Evolutionary conservation across 2,113 vertebrate species (phyloP).

Genomic region (Lophura nycthemera): DNA sequence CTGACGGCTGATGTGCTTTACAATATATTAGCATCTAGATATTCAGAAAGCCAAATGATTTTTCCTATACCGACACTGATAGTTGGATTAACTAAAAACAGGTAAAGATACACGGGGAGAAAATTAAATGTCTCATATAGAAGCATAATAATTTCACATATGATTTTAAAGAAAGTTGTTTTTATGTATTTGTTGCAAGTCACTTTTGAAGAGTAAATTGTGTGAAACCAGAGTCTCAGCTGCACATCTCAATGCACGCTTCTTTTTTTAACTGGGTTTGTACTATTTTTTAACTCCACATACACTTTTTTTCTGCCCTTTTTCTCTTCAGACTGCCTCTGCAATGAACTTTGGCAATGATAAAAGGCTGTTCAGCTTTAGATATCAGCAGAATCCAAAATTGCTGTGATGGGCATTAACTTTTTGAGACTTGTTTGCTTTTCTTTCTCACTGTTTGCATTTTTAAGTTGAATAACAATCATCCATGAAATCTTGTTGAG

Average conservation of each 20-base stretch:
- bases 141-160: neutral
- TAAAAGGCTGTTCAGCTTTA: neutral
- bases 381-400: neutral
- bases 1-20: neutral
- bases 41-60: conserved; percentile 1
- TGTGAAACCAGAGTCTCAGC: neutral
- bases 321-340: neutral
- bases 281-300: neutral
- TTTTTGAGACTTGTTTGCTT: neutral
- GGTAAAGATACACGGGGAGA: neutral
- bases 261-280: neutral
- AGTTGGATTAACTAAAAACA: neutral
- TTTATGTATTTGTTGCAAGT: neutral
- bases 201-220: neutral
- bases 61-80: neutral
- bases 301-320: neutral
- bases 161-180: neutral
- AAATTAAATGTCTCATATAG: neutral
- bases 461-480: neutral
- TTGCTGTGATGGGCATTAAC: neutral
- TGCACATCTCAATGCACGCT: neutral
- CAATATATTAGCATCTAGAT: neutral
- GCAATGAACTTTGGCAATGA: neutral
- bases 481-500: neutral
- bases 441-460: neutral